Evolutionary conservation across 2,113 vertebrate genomes (phyloP).

Genomic region (Vulpes ferrilata): DNA sequence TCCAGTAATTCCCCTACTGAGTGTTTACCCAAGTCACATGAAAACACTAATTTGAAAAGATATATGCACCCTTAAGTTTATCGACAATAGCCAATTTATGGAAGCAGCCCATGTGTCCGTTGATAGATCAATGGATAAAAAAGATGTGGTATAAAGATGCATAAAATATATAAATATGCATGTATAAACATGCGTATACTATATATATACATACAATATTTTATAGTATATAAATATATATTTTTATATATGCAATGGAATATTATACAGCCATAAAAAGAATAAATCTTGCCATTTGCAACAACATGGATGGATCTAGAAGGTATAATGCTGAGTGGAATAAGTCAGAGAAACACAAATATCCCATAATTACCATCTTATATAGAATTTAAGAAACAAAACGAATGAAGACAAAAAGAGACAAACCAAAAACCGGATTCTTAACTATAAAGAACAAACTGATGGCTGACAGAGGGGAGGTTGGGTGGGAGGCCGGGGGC

Average conservation of each 20-base stretch:
- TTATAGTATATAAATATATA: too few species aligned
- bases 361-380: not conserved
- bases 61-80: not conserved
- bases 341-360: not conserved
- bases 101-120: not conserved
- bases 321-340: not conserved
- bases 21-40: not conserved
- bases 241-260: not conserved
- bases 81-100: not conserved
- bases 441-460: not conserved
- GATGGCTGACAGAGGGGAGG: not conserved
- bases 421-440: not conserved
- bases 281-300: not conserved
- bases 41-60: not conserved
- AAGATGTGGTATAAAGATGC: not conserved
- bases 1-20: not conserved
- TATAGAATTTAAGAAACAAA: not conserved
- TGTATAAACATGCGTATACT: too few species aligned
- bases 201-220: too few species aligned
- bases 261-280: not conserved
- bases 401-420: not conserved
- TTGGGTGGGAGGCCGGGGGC: too few species aligned
- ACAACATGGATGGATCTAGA: not conserved
- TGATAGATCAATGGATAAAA: not conserved
- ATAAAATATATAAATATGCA: too few species aligned